Evolutionary conservation across 2,888 invertebrate species (phyloP).

Genomic region (Cheilosia soror): DNA sequence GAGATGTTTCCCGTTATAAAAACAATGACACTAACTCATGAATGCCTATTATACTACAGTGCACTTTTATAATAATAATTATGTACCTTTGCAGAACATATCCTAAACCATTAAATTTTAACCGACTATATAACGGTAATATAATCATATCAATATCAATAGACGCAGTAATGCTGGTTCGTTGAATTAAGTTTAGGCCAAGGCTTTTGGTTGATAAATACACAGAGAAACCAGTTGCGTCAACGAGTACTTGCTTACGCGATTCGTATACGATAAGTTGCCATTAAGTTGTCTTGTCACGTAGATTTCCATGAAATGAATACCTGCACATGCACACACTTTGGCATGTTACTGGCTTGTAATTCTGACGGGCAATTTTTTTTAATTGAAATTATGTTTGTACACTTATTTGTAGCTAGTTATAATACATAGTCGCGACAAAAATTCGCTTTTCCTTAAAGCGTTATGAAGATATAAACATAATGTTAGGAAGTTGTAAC

Average conservation of each 20-base stretch:
- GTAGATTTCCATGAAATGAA: constrained; percentile 46
- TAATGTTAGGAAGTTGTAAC: too few relatives aligned
- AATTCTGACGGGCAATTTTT: constrained; percentile 21
- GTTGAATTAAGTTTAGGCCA: constrained; percentile 59
- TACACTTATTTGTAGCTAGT: too few relatives aligned
- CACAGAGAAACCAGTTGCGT: constrained; percentile 44
- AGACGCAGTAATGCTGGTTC: constrained; percentile 31
- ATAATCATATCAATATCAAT: not conserved
- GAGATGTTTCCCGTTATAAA: too few relatives aligned
- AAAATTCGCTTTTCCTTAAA: too few relatives aligned
- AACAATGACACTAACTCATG: too few relatives aligned
- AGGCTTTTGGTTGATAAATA: constrained; percentile 43
- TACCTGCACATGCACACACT: constrained; percentile 40
- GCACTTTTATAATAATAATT: too few relatives aligned
- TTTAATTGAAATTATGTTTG: too few relatives aligned
- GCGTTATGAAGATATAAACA: too few relatives aligned
- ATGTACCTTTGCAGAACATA: too few relatives aligned
- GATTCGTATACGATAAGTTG: constrained; percentile 15
- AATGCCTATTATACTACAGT: too few relatives aligned
- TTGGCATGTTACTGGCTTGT: constrained; percentile 40
- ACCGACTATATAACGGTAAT: too few relatives aligned
- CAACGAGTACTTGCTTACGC: constrained; percentile 37
- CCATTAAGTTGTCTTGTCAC: constrained; percentile 57
- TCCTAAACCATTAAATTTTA: not conserved
- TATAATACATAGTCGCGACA: too few relatives aligned